Evolutionary conservation across 2,888 invertebrate genomes (phyloP).

Genomic region (Hemaris fuciformis): DNA sequence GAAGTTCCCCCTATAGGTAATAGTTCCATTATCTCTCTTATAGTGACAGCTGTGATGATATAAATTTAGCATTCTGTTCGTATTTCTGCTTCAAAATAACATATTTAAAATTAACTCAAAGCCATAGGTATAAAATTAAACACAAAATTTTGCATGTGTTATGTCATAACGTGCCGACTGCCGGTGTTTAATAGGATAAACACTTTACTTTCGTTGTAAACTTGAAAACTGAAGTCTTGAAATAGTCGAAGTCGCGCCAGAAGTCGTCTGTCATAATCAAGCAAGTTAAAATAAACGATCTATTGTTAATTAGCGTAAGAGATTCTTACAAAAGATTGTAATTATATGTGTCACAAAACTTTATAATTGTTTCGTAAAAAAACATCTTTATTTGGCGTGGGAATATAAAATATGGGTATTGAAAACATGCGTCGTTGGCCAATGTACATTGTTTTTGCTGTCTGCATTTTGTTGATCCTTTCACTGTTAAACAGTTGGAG

Average conservation of each 20-base stretch:
- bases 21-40: too few species aligned
- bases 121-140: too few species aligned
- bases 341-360: background rate
- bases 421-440: slow-evolving; percentile 80
- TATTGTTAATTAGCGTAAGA: slow-evolving; percentile 2
- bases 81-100: background rate
- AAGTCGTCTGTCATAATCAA: background rate
- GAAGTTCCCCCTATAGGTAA: too few species aligned
- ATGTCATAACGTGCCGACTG: background rate
- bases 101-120: background rate
- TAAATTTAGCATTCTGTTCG: background rate
- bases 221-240: too few species aligned
- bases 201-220: background rate
- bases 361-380: background rate
- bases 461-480: slow-evolving; percentile 69
- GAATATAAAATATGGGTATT: slow-evolving; percentile 59
- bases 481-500: slow-evolving; percentile 76
- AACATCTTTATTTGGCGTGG: background rate
- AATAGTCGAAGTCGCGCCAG: background rate
- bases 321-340: background rate
- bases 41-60: background rate
- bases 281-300: background rate
- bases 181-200: too few species aligned
- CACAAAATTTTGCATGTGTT: background rate
- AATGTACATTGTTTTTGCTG: slow-evolving; percentile 69